A percentile compares a stretch with the other conserved stretches of the same genome.
Evolutionary conservation across 2,797 vertebrate species (phyloP).

Genomic region (Takifugu ocellatus): DNA sequence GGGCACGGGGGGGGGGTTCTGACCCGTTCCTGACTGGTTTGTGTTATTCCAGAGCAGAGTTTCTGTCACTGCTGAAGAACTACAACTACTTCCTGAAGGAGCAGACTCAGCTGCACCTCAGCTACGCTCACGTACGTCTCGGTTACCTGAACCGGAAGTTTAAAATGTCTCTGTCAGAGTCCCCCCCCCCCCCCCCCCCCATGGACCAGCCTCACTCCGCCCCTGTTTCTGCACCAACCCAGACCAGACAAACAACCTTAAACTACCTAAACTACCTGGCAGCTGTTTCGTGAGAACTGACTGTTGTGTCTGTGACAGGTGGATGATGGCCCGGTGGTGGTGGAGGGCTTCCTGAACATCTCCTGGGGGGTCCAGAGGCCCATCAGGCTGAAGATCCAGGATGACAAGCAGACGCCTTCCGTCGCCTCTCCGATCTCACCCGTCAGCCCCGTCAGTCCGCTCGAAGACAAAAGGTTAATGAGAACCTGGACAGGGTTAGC

Average conservation of each 20-base stretch:
- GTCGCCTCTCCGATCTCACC: constrained; percentile 50
- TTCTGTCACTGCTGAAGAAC: constrained; percentile 81
- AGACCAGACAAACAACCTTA: background rate
- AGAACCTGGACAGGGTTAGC: no score
- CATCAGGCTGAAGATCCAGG: constrained; percentile 89
- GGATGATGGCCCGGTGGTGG: constrained; percentile 59
- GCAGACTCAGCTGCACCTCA: constrained; percentile 84
- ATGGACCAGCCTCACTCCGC: no score
- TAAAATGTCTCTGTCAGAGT: no score
- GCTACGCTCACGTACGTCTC: constrained; percentile 75
- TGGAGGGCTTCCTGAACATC: constrained; percentile 87
- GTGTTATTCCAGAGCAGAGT: constrained; percentile 77
- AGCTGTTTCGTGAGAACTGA: background rate
- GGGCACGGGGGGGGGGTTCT: no score
- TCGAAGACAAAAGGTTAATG: constrained; percentile 36
- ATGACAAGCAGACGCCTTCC: constrained; percentile 81
- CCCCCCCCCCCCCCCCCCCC: no score
- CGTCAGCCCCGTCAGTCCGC: constrained; percentile 66
- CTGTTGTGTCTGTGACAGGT: constrained; percentile 53
- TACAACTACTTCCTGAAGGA: constrained; percentile 91
- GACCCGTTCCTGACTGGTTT: background rate
- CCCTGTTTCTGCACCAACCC: background rate
- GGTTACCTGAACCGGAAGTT: no score
- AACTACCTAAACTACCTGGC: no score
- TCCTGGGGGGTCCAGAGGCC: constrained; percentile 88